Conservation (phyloP, 2,888 invertebrate genomes). For the Papilio protenor region DNA sequence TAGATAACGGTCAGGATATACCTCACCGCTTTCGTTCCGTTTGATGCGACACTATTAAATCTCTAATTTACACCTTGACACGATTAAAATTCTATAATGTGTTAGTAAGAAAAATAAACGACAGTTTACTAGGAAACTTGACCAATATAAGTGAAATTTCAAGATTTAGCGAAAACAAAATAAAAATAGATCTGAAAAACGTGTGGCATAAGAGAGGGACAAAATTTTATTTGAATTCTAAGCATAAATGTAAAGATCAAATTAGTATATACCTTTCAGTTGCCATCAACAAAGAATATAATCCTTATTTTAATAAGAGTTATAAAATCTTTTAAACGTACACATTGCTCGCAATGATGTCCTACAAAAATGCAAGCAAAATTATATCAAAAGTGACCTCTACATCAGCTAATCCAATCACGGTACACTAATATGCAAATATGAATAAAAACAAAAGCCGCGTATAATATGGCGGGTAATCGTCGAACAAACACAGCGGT, state of each 20-base stretch:
- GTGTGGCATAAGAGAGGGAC: neutral
- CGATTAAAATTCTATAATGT: neutral
- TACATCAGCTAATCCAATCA: neutral
- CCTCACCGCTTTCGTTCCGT: conserved; percentile 31
- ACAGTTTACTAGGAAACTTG: neutral
- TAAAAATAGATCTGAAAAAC: neutral
- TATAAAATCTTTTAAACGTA: neutral
- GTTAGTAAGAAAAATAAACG: neutral
- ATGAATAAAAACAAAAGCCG: conserved; percentile 53
- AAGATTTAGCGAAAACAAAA: neutral
- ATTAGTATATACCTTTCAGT: too few species aligned
- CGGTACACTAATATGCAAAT: conserved; percentile 32
- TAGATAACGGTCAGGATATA: conserved; percentile 34
- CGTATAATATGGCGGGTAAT: conserved; percentile 66
- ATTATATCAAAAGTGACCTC: neutral
- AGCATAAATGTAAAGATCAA: too few species aligned
- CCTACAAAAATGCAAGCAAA: neutral
- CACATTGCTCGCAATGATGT: neutral
- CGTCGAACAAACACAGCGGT: conserved; percentile 66
- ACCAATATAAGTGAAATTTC: neutral
- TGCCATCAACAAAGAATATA: too few species aligned
- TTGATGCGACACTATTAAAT: conserved; percentile 35
- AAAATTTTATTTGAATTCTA: too few species aligned
- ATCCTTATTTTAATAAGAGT: too few species aligned
- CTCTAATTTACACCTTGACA: conserved; percentile 33